phyloP scores from a whole-genome alignment of 2,888 invertebrate species.

The Melieria picta region DNA sequence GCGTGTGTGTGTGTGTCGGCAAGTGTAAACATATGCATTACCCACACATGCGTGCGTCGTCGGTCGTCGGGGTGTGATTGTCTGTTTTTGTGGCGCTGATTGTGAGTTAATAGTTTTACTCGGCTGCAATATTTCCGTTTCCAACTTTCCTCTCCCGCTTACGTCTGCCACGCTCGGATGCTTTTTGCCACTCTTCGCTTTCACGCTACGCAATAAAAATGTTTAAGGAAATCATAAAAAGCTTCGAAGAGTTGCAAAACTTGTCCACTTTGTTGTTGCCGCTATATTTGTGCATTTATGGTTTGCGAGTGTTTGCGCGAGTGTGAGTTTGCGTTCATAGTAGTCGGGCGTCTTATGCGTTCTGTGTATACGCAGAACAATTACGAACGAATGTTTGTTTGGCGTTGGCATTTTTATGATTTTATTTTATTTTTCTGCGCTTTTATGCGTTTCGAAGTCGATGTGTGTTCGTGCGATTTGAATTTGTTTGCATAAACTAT shows the following conservation, averaged over 20 bases:
- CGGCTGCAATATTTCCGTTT: background rate
- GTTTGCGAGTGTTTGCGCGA: no score
- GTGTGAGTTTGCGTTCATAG: no score
- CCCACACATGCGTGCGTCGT: no score
- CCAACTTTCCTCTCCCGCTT: no score
- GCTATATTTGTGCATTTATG: no score
- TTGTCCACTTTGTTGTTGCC: background rate
- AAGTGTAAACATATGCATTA: no score
- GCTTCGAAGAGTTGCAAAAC: slow-evolving; percentile 25
- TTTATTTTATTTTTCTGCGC: slow-evolving; percentile 24
- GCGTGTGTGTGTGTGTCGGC: no score
- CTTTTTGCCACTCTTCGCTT: background rate
- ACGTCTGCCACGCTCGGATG: background rate
- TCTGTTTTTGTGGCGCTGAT: slow-evolving; percentile 18
- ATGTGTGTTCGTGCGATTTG: background rate
- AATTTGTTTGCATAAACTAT: slow-evolving; percentile 1
- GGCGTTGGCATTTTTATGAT: slow-evolving; percentile 25
- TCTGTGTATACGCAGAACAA: no score
- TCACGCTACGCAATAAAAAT: slow-evolving; percentile 34
- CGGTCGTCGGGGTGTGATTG: background rate
- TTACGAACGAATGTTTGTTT: no score
- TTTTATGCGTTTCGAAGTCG: background rate
- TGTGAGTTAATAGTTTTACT: slow-evolving; percentile 22
- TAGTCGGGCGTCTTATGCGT: no score
- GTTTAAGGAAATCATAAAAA: slow-evolving; percentile 35